Conservation (phyloP, 1,140 invertebrate genomes). For the Scaptomyza pallida region DNA sequence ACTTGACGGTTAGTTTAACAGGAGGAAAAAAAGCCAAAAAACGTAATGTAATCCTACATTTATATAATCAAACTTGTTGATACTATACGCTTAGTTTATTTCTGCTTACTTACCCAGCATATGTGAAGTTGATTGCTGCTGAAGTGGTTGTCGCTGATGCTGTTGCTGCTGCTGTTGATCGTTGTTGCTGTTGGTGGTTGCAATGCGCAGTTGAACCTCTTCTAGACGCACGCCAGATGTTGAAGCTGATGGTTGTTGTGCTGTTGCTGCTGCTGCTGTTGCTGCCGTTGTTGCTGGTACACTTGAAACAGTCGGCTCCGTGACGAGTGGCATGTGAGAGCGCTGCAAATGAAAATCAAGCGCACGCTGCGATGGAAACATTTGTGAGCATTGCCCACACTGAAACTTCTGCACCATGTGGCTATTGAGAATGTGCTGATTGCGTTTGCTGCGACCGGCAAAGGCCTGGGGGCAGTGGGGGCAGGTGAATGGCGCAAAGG, state of each 20-base stretch:
- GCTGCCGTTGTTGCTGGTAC: background rate
- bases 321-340: constrained; percentile 44
- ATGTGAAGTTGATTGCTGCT: constrained; percentile 34
- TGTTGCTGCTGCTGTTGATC: constrained; percentile 23
- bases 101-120: constrained; percentile 37
- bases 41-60: background rate
- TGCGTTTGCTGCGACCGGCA: constrained; percentile 63
- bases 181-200: constrained; percentile 24
- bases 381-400: constrained; percentile 73
- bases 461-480: constrained; percentile 72
- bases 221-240: constrained; percentile 58
- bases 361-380: constrained; percentile 72
- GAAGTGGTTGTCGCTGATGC: background rate
- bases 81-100: background rate
- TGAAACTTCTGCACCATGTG: constrained; percentile 75
- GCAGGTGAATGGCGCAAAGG: constrained; percentile 71
- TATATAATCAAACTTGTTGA: constrained; percentile 1
- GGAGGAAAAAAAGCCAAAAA: background rate
- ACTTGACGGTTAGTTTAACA: too few species aligned
- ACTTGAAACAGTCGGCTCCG: background rate
- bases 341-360: constrained; percentile 75
- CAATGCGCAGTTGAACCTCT: constrained; percentile 70
- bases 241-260: background rate
- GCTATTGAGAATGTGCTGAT: constrained; percentile 68
- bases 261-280: background rate